Conservation (phyloP, 2,888 invertebrate species). For the Drepana falcataria region DNA sequence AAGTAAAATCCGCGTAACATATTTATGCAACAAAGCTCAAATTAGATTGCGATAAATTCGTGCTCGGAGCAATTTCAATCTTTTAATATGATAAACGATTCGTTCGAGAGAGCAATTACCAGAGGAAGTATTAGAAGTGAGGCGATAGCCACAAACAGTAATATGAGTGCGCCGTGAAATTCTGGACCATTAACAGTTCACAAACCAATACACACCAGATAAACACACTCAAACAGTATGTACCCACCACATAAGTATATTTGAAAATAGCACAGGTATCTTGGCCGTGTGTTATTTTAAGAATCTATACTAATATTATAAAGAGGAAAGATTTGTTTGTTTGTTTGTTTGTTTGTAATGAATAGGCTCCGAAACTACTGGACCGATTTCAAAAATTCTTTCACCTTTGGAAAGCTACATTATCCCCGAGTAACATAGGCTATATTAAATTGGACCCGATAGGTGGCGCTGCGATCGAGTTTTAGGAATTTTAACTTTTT, state of each 20-base stretch:
- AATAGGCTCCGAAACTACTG: no score
- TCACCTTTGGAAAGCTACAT: no score
- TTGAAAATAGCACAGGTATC: no score
- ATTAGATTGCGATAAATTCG: slow-evolving; percentile 45
- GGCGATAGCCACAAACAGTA: slow-evolving; percentile 34
- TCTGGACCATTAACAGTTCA: slow-evolving; percentile 50
- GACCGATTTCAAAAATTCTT: no score
- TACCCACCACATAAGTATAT: not conserved
- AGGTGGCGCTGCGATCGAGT: no score
- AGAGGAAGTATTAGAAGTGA: slow-evolving; percentile 39
- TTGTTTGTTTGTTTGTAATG: no score
- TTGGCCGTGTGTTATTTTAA: no score
- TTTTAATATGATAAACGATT: slow-evolving; percentile 68
- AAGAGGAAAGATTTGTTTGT: no score
- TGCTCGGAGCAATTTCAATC: slow-evolving; percentile 47
- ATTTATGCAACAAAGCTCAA: slow-evolving; percentile 35
- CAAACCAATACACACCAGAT: slow-evolving; percentile 35
- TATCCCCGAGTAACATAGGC: no score
- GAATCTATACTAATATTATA: no score
- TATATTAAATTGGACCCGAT: no score
- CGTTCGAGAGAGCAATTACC: slow-evolving; percentile 65
- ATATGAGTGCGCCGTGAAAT: slow-evolving; percentile 47
- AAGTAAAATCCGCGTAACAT: slow-evolving; percentile 20
- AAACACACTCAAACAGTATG: not conserved
- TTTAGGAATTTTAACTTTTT: no score